These are phyloP conservation scores for Octodon degus DNA, from an alignment of 2,113 vertebrate species.

Conservation along the genomic window DNA sequence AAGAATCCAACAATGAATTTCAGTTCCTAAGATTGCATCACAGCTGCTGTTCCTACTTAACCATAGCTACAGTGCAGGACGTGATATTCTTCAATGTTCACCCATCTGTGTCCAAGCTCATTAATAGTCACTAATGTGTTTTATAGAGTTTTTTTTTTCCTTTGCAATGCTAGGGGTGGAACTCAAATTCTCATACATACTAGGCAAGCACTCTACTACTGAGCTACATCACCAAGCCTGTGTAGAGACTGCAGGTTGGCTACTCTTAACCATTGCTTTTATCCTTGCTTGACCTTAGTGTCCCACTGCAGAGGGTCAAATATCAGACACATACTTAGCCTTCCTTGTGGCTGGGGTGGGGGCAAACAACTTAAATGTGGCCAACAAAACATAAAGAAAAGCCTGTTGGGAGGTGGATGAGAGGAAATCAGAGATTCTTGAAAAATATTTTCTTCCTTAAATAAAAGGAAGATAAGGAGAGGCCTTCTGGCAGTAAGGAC, in stretches of 20 bases:
- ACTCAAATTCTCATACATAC: background rate
- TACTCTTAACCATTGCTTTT: background rate
- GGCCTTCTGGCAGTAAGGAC: background rate
- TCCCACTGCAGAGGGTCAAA: background rate
- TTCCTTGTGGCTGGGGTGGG: background rate
- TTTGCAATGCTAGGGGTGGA: background rate
- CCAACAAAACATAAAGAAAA: background rate
- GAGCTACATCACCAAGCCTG: background rate
- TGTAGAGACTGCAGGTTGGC: background rate
- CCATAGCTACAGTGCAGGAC: background rate
- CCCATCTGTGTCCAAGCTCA: background rate
- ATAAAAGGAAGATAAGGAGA: constrained; percentile 21
- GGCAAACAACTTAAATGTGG: background rate
- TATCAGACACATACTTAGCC: background rate
- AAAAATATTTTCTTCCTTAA: background rate
- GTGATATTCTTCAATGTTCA: background rate
- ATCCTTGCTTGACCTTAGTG: background rate
- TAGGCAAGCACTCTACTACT: background rate
- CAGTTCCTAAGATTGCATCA: background rate
- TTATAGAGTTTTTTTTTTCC: background rate
- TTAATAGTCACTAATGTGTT: background rate
- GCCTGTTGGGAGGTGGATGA: background rate
- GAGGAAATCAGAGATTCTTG: background rate
- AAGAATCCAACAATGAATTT: background rate
- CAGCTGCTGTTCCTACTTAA: background rate